These are phyloP conservation scores for Ailuropoda melanoleuca DNA, from an alignment of 2,113 vertebrate genomes.

Conservation along the genomic window DNA sequence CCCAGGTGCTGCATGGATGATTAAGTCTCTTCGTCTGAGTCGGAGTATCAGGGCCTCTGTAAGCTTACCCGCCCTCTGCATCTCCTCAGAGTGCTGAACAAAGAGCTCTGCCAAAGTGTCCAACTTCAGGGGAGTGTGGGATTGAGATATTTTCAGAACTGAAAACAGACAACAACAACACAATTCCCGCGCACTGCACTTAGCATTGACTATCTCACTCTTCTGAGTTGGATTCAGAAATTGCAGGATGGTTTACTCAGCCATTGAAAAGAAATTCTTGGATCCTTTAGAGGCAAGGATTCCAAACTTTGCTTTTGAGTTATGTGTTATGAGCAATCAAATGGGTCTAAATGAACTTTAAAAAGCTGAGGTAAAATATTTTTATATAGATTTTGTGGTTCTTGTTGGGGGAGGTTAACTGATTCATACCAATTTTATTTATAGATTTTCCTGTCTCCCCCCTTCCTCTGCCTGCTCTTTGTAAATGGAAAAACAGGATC, in stretches of 20 bases:
- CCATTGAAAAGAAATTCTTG: background rate
- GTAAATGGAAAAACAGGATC: slow-evolving; percentile 64
- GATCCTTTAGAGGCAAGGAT: background rate
- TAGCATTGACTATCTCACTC: background rate
- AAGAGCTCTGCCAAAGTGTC: background rate
- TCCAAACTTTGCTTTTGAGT: background rate
- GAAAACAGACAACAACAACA: background rate
- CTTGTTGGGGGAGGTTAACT: background rate
- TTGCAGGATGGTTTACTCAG: background rate
- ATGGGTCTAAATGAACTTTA: background rate
- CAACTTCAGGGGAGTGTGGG: background rate
- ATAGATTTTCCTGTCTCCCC: slow-evolving; percentile 57
- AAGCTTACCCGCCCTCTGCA: background rate
- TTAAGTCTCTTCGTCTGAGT: background rate
- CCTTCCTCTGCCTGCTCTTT: slow-evolving; percentile 48
- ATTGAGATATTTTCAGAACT: background rate
- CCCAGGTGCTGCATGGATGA: background rate
- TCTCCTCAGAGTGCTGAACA: background rate
- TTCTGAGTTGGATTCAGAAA: slow-evolving; percentile 19
- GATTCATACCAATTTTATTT: slow-evolving; percentile 53
- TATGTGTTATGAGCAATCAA: background rate
- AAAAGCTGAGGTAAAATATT: slow-evolving; percentile 24
- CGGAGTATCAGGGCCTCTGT: background rate
- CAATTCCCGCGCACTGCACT: no score
- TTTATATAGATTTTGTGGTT: background rate